These are phyloP conservation scores for Dendrocopos noguchii DNA, from an alignment of 2,113 vertebrate genomes.

Conservation along the genomic window DNA sequence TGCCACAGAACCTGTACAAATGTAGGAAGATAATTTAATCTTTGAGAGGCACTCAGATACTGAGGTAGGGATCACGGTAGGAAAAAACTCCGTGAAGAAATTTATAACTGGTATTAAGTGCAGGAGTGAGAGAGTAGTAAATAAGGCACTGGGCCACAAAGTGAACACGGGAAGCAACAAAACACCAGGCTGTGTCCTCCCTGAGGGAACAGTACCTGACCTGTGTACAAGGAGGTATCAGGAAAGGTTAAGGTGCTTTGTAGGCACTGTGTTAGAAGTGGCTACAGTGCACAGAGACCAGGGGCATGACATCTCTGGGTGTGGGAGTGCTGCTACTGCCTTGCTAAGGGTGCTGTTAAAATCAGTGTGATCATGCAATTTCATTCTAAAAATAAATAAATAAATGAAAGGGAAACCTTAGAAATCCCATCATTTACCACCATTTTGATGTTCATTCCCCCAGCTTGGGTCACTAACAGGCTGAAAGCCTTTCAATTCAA, in stretches of 20 bases:
- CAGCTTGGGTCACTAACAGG: neutral
- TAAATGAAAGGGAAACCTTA: neutral
- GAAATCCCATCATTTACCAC: neutral
- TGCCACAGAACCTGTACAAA: neutral
- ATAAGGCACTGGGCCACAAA: neutral
- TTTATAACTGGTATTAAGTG: neutral
- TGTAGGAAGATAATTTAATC: neutral
- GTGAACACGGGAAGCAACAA: neutral
- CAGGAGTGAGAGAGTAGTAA: neutral
- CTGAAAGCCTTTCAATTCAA: neutral
- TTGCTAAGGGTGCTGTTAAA: neutral
- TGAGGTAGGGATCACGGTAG: neutral
- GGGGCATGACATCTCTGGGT: neutral
- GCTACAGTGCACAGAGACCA: neutral
- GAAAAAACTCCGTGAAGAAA: neutral
- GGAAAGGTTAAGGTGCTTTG: neutral
- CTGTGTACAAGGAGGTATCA: neutral
- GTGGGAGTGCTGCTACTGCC: neutral
- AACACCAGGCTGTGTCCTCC: neutral
- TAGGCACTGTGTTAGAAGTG: neutral
- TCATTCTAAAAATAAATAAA: neutral
- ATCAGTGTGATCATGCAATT: neutral
- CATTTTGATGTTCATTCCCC: neutral
- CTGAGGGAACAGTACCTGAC: fast-evolving
- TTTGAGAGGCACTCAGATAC: neutral